Conservation (phyloP, 1,140 invertebrate species). For the Daktulosphaira vitifoliae region DNA sequence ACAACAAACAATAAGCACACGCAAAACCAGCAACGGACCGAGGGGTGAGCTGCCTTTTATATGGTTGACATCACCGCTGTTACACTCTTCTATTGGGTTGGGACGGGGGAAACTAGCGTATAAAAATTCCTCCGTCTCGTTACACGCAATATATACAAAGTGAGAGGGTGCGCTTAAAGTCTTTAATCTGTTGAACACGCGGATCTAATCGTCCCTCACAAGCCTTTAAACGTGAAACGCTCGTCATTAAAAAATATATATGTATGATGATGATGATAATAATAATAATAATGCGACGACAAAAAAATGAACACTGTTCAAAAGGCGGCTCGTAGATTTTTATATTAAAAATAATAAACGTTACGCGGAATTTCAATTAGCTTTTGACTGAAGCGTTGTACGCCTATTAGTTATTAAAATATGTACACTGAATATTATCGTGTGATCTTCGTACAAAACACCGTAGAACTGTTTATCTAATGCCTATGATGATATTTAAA, state of each 20-base stretch:
- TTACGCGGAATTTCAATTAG: conserved; percentile 24
- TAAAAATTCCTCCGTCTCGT: conserved; percentile 31
- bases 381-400: conserved; percentile 6
- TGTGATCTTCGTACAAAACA: too few species aligned
- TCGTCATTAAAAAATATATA: conserved; percentile 22
- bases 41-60: background rate
- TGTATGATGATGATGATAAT: background rate
- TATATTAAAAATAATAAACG: conserved; percentile 22
- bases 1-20: conserved; percentile 14
- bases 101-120: background rate
- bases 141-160: conserved; percentile 14
- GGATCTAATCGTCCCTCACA: conserved; percentile 14
- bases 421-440: too few species aligned
- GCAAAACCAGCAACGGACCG: background rate
- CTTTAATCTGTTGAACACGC: conserved; percentile 32
- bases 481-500: too few species aligned
- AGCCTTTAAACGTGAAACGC: background rate
- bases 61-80: background rate
- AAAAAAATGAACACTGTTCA: conserved; percentile 28
- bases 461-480: too few species aligned
- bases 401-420: too few species aligned
- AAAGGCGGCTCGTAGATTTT: background rate
- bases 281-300: conserved; percentile 24
- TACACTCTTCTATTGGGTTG: background rate
- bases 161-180: conserved; percentile 10